Conservation (phyloP, 2,797 vertebrate species). For the Acipenser oxyrinchus region DNA sequence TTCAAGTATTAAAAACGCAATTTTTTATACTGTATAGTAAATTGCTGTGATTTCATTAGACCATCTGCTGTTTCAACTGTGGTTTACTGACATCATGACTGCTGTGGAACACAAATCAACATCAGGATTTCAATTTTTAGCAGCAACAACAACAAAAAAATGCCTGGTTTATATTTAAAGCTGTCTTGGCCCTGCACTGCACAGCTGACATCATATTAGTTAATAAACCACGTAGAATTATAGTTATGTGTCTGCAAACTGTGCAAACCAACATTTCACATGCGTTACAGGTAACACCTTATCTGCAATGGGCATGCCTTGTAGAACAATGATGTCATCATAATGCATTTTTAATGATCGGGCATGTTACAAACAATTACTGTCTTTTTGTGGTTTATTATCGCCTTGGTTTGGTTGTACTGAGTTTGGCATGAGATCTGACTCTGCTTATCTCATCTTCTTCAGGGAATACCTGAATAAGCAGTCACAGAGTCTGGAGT, state of each 20-base stretch:
- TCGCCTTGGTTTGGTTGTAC: background rate
- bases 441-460: conserved; percentile 15
- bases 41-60: background rate
- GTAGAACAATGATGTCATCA: conserved; percentile 13
- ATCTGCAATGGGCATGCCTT: conserved; percentile 1
- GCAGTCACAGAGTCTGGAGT: background rate
- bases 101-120: background rate
- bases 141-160: background rate
- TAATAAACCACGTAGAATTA: too few species aligned
- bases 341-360: conserved; percentile 14
- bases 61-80: background rate
- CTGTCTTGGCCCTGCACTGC: too few species aligned
- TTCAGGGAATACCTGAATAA: conserved; percentile 14
- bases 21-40: too few species aligned
- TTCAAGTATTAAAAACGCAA: too few species aligned
- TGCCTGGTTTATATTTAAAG: too few species aligned
- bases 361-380: conserved; percentile 13
- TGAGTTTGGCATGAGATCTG: conserved; percentile 2
- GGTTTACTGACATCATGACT: background rate
- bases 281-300: background rate
- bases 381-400: conserved; percentile 1
- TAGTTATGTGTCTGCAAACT: too few species aligned
- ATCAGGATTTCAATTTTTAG: background rate
- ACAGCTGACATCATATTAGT: too few species aligned
- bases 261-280: background rate